A percentile compares a stretch with the other conserved stretches of the same genome.
Evolutionary conservation across 2,888 invertebrate genomes (phyloP).

Genomic region (Iselma pallidipennis): DNA sequence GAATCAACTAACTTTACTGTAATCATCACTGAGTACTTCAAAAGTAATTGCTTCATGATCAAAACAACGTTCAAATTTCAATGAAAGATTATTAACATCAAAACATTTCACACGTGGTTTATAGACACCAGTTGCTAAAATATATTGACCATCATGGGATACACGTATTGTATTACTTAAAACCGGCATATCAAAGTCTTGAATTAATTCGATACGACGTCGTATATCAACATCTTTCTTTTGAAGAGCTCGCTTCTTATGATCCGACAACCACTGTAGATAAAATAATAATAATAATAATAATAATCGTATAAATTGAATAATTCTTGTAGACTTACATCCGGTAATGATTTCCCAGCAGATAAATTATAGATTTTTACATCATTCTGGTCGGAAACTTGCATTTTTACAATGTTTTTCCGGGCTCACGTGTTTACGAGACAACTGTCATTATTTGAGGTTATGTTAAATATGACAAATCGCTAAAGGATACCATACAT

Average conservation of each 20-base stretch:
- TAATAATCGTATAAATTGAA: conserved; percentile 21
- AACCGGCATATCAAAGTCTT: conserved; percentile 99
- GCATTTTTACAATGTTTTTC: conserved; percentile 67
- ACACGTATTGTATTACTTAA: conserved; percentile 83
- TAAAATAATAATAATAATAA: conserved; percentile 42
- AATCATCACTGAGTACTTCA: conserved; percentile 92
- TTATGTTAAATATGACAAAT: not conserved
- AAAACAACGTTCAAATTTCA: conserved; percentile 97
- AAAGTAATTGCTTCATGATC: conserved; percentile 97
- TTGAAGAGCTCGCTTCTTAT: conserved; percentile 76
- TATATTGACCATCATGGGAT: conserved; percentile 89
- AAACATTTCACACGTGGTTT: conserved; percentile 96
- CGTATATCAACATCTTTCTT: conserved; percentile 91
- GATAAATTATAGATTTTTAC: conserved; percentile 98
- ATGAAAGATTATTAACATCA: conserved; percentile 92
- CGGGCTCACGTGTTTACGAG: not conserved
- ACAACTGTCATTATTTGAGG: not conserved
- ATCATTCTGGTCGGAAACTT: conserved; percentile 91
- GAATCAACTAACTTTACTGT: conserved; percentile 78
- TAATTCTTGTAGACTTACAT: conserved; percentile 66
- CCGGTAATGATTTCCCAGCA: conserved; percentile 94
- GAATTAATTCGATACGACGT: conserved; percentile 91
- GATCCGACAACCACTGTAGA: conserved; percentile 81
- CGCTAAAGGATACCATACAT: not conserved
- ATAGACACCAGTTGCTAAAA: conserved; percentile 92